These are phyloP conservation scores for Oxystoma pomonae DNA, from an alignment of 2,888 invertebrate genomes.

Conservation along the genomic window DNA sequence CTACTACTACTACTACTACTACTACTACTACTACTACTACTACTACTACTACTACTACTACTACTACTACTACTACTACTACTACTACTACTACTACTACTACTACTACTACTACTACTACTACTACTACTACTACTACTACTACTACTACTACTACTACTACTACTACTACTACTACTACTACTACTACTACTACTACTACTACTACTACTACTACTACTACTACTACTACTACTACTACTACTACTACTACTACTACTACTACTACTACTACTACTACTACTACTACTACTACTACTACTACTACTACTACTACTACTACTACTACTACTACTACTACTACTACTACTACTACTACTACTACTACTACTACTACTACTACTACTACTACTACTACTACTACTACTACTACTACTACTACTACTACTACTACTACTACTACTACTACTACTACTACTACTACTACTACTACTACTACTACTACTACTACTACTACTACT, in stretches of 20 bases:
- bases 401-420: conserved; percentile 5
- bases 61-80: conserved; percentile 13
- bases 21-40: conserved; percentile 12
- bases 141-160: conserved; percentile 8
- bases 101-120: conserved; percentile 13
- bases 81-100: conserved; percentile 13
- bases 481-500: conserved; percentile 5
- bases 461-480: conserved; percentile 5
- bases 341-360: conserved; percentile 5
- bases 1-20: conserved; percentile 10
- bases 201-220: conserved; percentile 8
- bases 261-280: conserved; percentile 5
- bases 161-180: conserved; percentile 8
- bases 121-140: conserved; percentile 12
- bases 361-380: conserved; percentile 5
- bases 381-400: conserved; percentile 5
- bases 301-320: conserved; percentile 5
- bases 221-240: conserved; percentile 6
- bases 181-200: conserved; percentile 8
- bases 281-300: conserved; percentile 6
- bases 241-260: conserved; percentile 5
- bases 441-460: conserved; percentile 5
- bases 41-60: conserved; percentile 13
- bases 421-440: conserved; percentile 5
- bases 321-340: conserved; percentile 5